Conservation (phyloP, 2,888 invertebrate species). For the Fragum whitleyi region DNA sequence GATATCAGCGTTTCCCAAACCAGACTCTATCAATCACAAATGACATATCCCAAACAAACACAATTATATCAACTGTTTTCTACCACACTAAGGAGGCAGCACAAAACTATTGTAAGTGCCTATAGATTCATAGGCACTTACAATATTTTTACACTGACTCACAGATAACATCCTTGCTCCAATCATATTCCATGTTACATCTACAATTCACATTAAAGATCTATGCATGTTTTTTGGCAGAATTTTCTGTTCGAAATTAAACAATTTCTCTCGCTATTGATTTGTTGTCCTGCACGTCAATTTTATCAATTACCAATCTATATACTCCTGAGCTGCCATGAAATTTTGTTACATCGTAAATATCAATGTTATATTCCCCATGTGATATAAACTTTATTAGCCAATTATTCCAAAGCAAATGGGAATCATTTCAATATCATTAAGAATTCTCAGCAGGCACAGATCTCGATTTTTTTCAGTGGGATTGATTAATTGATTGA, state of each 20-base stretch:
- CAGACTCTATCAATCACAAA: slow-evolving; percentile 1
- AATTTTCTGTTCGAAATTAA: not conserved
- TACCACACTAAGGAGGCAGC: no score
- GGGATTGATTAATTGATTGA: no score
- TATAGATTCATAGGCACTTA: no score
- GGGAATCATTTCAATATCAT: no score
- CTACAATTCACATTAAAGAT: not conserved
- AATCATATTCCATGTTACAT: not conserved
- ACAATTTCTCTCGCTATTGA: not conserved
- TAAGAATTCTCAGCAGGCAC: no score
- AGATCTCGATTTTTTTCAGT: no score
- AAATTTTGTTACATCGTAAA: no score
- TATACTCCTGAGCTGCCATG: not conserved
- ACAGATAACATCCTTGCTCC: not conserved
- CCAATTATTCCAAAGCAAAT: no score
- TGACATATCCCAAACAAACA: slow-evolving; percentile 8
- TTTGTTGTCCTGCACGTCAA: slow-evolving; percentile 1
- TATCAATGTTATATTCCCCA: not conserved
- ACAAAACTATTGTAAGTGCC: no score
- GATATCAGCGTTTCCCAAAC: not conserved
- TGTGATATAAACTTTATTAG: no score
- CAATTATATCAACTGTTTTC: slow-evolving; percentile 16
- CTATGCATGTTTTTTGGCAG: not conserved
- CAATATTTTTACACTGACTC: no score
- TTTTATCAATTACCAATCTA: not conserved